Conservation (phyloP, 1,140 invertebrate species). For the Halyomorpha halys region DNA sequence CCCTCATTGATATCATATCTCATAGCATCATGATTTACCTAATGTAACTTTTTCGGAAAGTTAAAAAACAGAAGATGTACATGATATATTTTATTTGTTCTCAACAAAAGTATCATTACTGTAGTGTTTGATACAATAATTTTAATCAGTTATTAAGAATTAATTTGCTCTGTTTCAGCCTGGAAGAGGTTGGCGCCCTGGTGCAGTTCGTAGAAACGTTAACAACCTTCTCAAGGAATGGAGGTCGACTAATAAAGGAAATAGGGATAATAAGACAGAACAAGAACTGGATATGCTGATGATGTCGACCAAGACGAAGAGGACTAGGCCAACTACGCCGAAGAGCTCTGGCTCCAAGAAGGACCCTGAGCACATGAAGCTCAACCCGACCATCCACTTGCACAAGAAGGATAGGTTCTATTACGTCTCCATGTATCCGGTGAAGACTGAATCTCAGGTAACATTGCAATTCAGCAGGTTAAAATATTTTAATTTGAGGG, state of each 20-base stretch:
- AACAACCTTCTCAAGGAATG: slow-evolving; percentile 40
- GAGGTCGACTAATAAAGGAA: slow-evolving; percentile 32
- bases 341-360: slow-evolving; percentile 21
- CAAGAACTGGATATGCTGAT: slow-evolving; percentile 28
- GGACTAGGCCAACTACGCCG: neutral
- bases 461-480: neutral
- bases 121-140: too few relatives aligned
- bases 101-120: too few relatives aligned
- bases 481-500: too few relatives aligned
- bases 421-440: slow-evolving; percentile 45
- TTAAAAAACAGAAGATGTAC: too few relatives aligned
- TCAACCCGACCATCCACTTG: slow-evolving; percentile 41
- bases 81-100: too few relatives aligned
- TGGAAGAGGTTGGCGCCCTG: slow-evolving; percentile 44
- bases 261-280: slow-evolving; percentile 28
- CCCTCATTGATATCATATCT: too few relatives aligned
- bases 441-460: slow-evolving; percentile 35
- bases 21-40: too few relatives aligned
- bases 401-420: slow-evolving; percentile 45
- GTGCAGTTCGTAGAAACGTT: slow-evolving; percentile 42
- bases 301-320: neutral
- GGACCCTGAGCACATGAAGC: slow-evolving; percentile 32
- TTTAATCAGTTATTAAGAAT: too few relatives aligned
- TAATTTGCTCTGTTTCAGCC: neutral
- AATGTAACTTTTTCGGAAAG: too few relatives aligned